Conservation (phyloP, 1,140 invertebrate genomes). For the Aphidius ervi region DNA sequence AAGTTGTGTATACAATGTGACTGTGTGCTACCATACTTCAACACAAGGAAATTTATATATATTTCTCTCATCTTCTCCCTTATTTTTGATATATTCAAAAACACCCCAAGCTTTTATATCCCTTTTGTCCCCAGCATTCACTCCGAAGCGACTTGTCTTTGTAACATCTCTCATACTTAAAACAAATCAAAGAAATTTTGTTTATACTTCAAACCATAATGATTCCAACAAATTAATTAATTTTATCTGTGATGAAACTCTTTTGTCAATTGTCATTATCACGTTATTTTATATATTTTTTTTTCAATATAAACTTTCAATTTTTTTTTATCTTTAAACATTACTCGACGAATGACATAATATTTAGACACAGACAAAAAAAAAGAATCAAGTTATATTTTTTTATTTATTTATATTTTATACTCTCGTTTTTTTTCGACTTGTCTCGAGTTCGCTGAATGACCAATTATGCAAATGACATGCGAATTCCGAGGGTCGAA, state of each 20-base stretch:
- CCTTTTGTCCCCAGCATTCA: constrained; percentile 21
- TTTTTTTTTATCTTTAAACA: neutral
- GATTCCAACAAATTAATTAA: constrained; percentile 37
- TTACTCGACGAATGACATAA: neutral
- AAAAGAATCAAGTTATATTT: neutral
- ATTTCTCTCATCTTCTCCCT: constrained; percentile 40
- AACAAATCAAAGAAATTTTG: constrained; percentile 31
- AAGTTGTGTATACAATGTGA: constrained; percentile 21
- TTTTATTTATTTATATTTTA: neutral
- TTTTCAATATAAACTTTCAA: neutral
- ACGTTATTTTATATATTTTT: no score
- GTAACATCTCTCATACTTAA: neutral
- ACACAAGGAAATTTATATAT: constrained; percentile 43
- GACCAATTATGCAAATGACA: constrained; percentile 22
- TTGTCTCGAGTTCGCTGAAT: neutral
- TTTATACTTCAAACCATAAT: constrained; percentile 37
- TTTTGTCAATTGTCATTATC: neutral
- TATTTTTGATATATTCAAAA: constrained; percentile 40
- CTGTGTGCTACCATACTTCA: constrained; percentile 29
- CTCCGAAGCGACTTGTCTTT: constrained; percentile 23
- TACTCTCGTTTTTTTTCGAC: neutral
- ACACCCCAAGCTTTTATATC: constrained; percentile 22
- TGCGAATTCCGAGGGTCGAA: constrained; percentile 12
- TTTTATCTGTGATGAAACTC: constrained; percentile 18
- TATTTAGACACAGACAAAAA: neutral